Base-by-base conservation (phyloP, 2,797 vertebrate genomes). In the Sciurus carolinensis region DNA sequence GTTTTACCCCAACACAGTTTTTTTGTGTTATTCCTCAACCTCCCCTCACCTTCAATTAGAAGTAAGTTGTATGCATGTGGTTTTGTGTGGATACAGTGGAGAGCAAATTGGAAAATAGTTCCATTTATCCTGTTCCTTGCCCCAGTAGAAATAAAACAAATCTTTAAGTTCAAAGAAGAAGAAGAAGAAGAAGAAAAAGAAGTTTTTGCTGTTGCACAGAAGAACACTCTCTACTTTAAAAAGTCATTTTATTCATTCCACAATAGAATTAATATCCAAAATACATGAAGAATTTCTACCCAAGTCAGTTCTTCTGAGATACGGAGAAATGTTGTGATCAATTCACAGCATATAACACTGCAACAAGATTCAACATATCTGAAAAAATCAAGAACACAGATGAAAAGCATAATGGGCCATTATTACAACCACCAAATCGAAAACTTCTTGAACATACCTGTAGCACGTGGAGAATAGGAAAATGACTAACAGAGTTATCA, bases 21-120 rank as follows among this genome's bases (percentile, higher is more conserved):
- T 59, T 3, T 24, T 89, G 36, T 22, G 26, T 22, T 39, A 47
- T 4, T 36, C 15, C 13, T 50, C 7, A 44, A 13, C 5, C 13
- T 47, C 13, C 26, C 72, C 18, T 64, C 10, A 3, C 10, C 24
- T 64, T 77, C 22, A 28, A 1, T 28, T 64, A 30, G 9, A 76
- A 57, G 18, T 57, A 57, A 57, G 54, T 57, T 98, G 97, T 95
- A 94, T 98, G 97, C 52, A 92, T 98, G 97, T 98, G 97, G 97
- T 98, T 98, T 94, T 95, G 98, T 98, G 97, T 98, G 98, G 90
- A 94, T 97, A 97, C 97, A 98, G 98, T 98, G 98, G 98, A 99
- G 98, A 98, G 97, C 98, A 98, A 98, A 98, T 98, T 98, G 98
- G 98, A 98, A 98, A 99, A 99, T 98, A 98, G 98, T 99, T 98